phyloP scores from a whole-genome alignment of 2,113 vertebrate species.

The Eudyptes chrysolophus region DNA sequence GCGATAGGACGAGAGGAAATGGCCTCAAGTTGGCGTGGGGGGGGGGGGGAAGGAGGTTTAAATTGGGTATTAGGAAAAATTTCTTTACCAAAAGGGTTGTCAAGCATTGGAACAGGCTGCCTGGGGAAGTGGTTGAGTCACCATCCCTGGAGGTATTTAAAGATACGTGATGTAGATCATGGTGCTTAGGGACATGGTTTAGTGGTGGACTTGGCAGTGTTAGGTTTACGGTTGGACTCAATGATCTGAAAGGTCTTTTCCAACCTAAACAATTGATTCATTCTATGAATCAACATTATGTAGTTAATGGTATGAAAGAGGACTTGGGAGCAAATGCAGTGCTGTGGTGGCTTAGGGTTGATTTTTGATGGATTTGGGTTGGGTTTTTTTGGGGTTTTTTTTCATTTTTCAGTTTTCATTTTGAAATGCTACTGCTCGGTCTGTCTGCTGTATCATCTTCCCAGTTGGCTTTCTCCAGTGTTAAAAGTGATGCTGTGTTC shows the following conservation, averaged over 20 bases:
- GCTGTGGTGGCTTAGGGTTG: not conserved
- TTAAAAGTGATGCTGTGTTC: slow-evolving; percentile 2
- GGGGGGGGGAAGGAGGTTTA: not conserved
- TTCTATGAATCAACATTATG: not conserved
- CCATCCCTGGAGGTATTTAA: not conserved
- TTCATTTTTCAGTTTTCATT: not conserved
- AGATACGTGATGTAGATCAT: not conserved
- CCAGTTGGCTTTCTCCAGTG: not conserved
- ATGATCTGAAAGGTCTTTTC: not conserved
- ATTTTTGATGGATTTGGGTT: not conserved
- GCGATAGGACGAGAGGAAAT: not conserved
- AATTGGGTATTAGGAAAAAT: not conserved
- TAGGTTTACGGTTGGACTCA: not conserved
- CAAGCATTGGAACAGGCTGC: not conserved
- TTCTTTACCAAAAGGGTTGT: not conserved
- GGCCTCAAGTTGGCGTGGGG: not conserved
- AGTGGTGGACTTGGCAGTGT: not conserved
- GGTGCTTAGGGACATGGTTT: not conserved
- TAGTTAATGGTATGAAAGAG: not conserved
- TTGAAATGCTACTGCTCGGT: not conserved
- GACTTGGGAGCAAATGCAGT: not conserved
- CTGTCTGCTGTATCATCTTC: not conserved
- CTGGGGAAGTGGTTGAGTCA: not conserved
- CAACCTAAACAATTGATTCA: not conserved
- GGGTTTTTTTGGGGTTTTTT: not conserved